Percentiles rank a stretch among this genome's conserved stretches.
Evolutionary conservation across 1,140 invertebrate species (phyloP).

Genomic region (Macrobrachium nipponense): DNA sequence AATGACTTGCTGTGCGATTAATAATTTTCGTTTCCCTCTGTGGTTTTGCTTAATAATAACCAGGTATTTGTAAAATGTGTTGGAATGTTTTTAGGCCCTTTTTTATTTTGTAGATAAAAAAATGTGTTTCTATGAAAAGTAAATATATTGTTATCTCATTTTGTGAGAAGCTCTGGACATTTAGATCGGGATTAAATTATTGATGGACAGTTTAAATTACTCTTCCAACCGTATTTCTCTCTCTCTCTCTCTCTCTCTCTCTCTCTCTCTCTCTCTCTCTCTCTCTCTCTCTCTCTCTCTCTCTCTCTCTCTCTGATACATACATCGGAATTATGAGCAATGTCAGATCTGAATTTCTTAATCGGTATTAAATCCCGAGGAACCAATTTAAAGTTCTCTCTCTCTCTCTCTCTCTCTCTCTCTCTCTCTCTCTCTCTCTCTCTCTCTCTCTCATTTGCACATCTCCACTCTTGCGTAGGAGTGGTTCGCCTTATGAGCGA

Average conservation of each 20-base stretch:
- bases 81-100: too few relatives aligned
- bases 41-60: too few relatives aligned
- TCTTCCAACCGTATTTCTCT: neutral
- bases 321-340: neutral
- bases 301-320: neutral
- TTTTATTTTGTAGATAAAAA: too few relatives aligned
- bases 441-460: neutral
- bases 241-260: slow-evolving; percentile 5
- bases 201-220: neutral
- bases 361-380: neutral
- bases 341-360: neutral
- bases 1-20: too few relatives aligned
- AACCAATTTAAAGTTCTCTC: neutral
- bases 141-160: too few relatives aligned
- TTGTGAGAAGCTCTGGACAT: too few relatives aligned
- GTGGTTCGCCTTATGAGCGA: neutral
- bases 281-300: neutral
- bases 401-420: slow-evolving; percentile 21
- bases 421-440: slow-evolving; percentile 37
- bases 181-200: too few relatives aligned
- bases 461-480: neutral
- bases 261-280: slow-evolving; percentile 12
- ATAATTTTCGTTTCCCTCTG: too few relatives aligned
- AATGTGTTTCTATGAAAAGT: too few relatives aligned
- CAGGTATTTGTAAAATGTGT: too few relatives aligned